phyloP scores from a whole-genome alignment of 2,797 vertebrate species.

The Lepilemur septentrionalis region DNA sequence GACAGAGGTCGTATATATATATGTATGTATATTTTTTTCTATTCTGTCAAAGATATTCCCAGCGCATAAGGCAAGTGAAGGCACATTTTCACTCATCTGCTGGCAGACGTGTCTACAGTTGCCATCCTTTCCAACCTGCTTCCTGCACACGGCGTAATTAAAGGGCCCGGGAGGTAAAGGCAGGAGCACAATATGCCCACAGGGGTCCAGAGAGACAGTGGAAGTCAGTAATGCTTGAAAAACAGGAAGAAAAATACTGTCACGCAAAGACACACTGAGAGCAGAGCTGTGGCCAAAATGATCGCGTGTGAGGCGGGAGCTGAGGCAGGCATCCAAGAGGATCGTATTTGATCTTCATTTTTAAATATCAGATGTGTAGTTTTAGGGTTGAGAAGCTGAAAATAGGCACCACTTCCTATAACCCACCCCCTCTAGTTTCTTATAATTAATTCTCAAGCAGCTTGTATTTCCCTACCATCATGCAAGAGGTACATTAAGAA shows the following conservation, averaged over 20 bases:
- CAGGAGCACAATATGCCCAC: constrained; percentile 42
- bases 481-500: constrained; percentile 42
- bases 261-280: constrained; percentile 42
- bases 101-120: constrained; percentile 75
- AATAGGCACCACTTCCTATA: constrained; percentile 37
- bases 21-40: constrained; percentile 67
- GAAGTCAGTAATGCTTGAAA: constrained; percentile 55
- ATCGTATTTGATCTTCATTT: constrained; percentile 38
- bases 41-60: constrained; percentile 66
- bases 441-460: constrained; percentile 60
- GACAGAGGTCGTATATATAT: constrained; percentile 73
- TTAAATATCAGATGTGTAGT: constrained; percentile 54
- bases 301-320: background rate
- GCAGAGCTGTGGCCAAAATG: constrained; percentile 25
- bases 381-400: constrained; percentile 51
- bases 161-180: constrained; percentile 16
- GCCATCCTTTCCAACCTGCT: constrained; percentile 40
- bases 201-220: constrained; percentile 36
- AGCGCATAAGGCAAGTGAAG: constrained; percentile 70
- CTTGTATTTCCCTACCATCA: constrained; percentile 36
- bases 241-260: constrained; percentile 38
- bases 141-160: constrained; percentile 61
- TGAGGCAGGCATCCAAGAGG: constrained; percentile 35
- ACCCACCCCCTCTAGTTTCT: constrained; percentile 43
- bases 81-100: constrained; percentile 77